Base-by-base conservation (phyloP, 1,140 invertebrate species). In the Rhopalosiphum padi region DNA sequence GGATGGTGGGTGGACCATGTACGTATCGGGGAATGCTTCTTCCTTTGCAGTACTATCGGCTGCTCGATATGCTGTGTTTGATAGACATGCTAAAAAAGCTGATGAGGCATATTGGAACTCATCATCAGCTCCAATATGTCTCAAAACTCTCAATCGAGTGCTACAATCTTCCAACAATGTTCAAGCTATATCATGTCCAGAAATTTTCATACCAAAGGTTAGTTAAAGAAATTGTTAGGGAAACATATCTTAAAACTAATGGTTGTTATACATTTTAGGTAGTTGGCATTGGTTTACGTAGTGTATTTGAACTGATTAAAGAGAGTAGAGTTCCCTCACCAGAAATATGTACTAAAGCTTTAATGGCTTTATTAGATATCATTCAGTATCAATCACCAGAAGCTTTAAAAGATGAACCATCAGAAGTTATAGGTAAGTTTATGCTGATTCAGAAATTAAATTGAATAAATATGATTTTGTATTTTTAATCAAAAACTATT, bases 351-450 rank as follows among this genome's bases (percentile, higher is more conserved):
- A 97, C 97, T 77, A 97, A 97, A 95, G 98, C 98, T 53, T 95
- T 99, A 22, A 96, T 96, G 94, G 98, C 98, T 37, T 96, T 99
- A 94, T 96, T 99, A 87, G 98, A 99, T 96, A 97, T 99, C 93
- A 96, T 99, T 91, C 98, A 99, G 96, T 98, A 98, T 60, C 98
- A 98, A 95, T 96, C 97, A 94, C 98, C 98, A 15, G 98, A 99
- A 96, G 97, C 97, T 94, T 96, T 98, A 93, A 96, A 96, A 95
- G 96, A 96, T 94, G 97, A 97, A 95, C 97, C 97, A 22, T 96
- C 97, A 48, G 97, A 97, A 95, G 96, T 98, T 37, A 97, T 98
- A 94, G 97, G 97, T 97, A 95, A 95, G 94, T 94, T 68, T 18
- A 93, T 68, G 5, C 22, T 41, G 2, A 37, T 89, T 15, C 2